These are phyloP conservation scores for Thalassophryne amazonica DNA, from an alignment of 2,797 vertebrate species.

Conservation along the genomic window DNA sequence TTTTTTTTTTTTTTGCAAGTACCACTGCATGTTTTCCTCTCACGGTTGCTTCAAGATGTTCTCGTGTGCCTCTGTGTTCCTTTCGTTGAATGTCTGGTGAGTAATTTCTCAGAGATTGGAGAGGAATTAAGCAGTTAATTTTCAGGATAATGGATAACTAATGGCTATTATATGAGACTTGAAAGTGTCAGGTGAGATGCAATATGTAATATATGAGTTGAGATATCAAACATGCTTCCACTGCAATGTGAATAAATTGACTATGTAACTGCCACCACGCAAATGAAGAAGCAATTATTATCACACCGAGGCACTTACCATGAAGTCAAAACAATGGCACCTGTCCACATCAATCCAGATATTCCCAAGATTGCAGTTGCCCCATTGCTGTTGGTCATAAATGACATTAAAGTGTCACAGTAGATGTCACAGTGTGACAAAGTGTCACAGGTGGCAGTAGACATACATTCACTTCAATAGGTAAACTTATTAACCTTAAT, in stretches of 20 bases:
- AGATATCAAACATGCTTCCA: conserved; percentile 12
- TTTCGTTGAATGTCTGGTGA: conserved; percentile 31
- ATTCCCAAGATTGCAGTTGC: too few species aligned
- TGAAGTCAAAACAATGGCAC: background rate
- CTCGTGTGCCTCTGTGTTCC: conserved; percentile 1
- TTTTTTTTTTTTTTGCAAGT: conserved; percentile 19
- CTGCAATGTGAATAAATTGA: conserved; percentile 9
- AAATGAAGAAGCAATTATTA: conserved; percentile 3
- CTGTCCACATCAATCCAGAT: background rate
- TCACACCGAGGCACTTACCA: background rate
- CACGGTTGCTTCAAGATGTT: conserved; percentile 17
- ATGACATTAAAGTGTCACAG: too few species aligned
- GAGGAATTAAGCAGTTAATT: conserved; percentile 22
- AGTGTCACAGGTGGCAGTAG: too few species aligned
- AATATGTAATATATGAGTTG: conserved; percentile 8
- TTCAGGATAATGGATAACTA: conserved; percentile 35
- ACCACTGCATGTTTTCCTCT: conserved; percentile 16
- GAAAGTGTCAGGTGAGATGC: background rate
- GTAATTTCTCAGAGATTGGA: conserved; percentile 18
- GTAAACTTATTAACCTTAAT: too few species aligned
- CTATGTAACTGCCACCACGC: conserved; percentile 6
- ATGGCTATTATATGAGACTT: conserved; percentile 20
- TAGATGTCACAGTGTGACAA: too few species aligned
- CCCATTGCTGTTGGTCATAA: too few species aligned
- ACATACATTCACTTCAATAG: too few species aligned